A percentile compares a stretch with the other conserved stretches of the same genome.
Evolutionary conservation across 2,113 vertebrate genomes (phyloP).

Genomic region (Regulus satrapa): DNA sequence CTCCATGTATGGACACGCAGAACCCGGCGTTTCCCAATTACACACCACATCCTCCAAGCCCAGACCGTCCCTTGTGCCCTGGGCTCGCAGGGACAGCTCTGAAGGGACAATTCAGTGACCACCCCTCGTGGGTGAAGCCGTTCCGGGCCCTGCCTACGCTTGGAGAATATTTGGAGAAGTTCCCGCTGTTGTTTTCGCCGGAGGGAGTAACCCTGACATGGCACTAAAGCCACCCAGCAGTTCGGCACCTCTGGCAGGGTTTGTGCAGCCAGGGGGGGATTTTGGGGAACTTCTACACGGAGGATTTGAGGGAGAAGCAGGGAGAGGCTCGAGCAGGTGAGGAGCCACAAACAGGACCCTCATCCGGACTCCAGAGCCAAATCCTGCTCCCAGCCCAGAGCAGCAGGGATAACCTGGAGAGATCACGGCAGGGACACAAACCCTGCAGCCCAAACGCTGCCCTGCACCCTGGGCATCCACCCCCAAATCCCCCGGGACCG

Average conservation of each 20-base stretch:
- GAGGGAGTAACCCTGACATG: rapidly evolving
- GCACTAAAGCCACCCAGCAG: not conserved
- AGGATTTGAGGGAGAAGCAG: not conserved
- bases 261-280: not conserved
- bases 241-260: not conserved
- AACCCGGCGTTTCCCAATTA: rapidly evolving
- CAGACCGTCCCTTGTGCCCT: not conserved
- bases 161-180: not conserved
- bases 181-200: rapidly evolving
- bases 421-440: rapidly evolving
- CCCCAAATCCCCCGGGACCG: not conserved
- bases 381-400: not conserved
- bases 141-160: not conserved
- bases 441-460: not conserved
- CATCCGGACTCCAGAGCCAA: not conserved
- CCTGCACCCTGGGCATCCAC: not conserved
- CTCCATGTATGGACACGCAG: rapidly evolving
- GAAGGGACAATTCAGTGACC: not conserved
- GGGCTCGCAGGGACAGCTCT: not conserved
- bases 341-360: not conserved
- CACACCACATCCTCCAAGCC: rapidly evolving
- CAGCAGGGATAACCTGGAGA: not conserved
- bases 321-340: not conserved
- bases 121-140: not conserved
- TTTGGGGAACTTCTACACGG: rapidly evolving